Base-by-base conservation (phyloP, 2,888 invertebrate genomes). In the Melinaea menophilus region DNA sequence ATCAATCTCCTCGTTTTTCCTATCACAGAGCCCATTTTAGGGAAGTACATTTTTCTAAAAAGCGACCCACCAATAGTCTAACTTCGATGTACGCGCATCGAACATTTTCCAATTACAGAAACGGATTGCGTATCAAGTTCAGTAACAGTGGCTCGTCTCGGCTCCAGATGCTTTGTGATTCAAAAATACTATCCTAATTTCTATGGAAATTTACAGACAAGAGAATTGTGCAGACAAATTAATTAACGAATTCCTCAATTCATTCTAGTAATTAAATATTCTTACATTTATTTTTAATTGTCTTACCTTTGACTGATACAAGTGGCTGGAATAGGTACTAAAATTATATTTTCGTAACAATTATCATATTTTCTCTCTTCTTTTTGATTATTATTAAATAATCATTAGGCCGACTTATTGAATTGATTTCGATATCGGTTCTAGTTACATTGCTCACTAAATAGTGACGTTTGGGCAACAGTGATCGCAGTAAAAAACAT, bases 21-120 rank as follows among this genome's bases (percentile, higher is more conserved):
- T 31, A 31, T 31, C 51, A 51, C 51, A 51, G 31, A 22, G 51
- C 31, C 51, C 31, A 31, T 51, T 51, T 51, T 31, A 51, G 31
- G 51, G 41, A 41, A 48, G 48, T 48, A 51, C 51, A 51, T 51
- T 51, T 51, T 51, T 31, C 51, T 51, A 51, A 51, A 51, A 51
- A 51, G 13, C 48, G 51, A 51, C 31, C 31, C 31, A 51, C 51
- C 7, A 51, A 51, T 51, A 51, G 51, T 51, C 51, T 31, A 31
- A 31, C 51, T 51, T 51, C 51, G 9, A 22, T 41, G 41, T 51
- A 51, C 51, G 51, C 51, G 31, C 9, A 46, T 46, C n/a, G 46
- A 46, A 31, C 31, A 51, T 31, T 51, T 51, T 51, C 51, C 51
- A 51, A 51, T 51, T 51, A 51, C 51, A 51, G 51, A 51, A 51